phyloP scores from a whole-genome alignment of 2,113 vertebrate species.

The Arvicanthis niloticus region DNA sequence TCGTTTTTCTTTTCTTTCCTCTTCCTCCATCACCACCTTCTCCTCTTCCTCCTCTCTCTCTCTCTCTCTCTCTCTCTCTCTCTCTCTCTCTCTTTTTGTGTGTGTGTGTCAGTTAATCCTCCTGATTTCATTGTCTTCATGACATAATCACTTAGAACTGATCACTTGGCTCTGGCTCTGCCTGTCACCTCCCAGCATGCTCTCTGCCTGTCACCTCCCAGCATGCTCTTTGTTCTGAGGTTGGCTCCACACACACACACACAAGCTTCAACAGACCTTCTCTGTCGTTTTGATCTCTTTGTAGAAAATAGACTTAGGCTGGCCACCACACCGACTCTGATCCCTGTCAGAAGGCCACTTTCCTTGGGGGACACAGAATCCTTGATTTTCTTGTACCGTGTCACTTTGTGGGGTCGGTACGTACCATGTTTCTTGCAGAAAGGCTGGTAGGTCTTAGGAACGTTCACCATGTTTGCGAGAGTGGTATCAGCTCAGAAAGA shows the following conservation, averaged over 20 bases:
- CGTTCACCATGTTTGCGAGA: not conserved
- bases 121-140: not conserved
- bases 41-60: not conserved
- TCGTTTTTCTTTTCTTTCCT: not conserved
- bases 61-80: too few relatives aligned
- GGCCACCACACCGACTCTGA: not conserved
- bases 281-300: not conserved
- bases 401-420: not conserved
- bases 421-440: not conserved
- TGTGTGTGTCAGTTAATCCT: not conserved
- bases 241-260: not conserved
- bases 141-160: not conserved
- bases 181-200: not conserved
- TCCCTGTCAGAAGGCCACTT: not conserved
- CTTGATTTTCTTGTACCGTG: too few relatives aligned
- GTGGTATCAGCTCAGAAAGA: not conserved
- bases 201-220: not conserved
- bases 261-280: not conserved
- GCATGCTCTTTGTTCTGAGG: not conserved
- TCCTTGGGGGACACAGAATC: not conserved
- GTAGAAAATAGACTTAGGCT: not conserved
- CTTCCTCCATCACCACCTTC: not conserved
- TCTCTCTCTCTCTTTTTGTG: too few relatives aligned
- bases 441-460: not conserved
- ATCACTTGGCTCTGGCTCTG: not conserved